Percentiles rank a stretch among this genome's conserved stretches.
These are phyloP conservation scores for Sympetrum striolatum DNA, from an alignment of 2,888 invertebrate genomes.

Conservation along the genomic window DNA sequence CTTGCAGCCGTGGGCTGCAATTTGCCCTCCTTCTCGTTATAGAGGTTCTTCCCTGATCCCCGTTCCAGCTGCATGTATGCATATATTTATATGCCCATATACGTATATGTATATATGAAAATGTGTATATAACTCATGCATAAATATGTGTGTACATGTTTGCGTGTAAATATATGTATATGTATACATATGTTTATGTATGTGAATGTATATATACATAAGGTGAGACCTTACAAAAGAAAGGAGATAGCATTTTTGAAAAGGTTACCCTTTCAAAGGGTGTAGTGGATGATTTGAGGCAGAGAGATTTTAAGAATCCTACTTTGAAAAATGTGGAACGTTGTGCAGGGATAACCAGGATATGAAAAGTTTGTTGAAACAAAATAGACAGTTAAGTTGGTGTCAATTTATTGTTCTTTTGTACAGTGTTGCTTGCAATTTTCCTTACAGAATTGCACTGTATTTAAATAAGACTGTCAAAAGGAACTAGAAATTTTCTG, in stretches of 20 bases:
- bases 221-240: conserved; percentile 15
- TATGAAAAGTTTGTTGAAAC: conserved; percentile 42
- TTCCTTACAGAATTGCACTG: conserved; percentile 41
- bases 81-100: not conserved
- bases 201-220: conserved; percentile 23
- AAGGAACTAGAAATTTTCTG: conserved; percentile 43
- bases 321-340: conserved; percentile 32
- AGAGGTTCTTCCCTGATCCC: conserved; percentile 41
- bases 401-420: conserved; percentile 44
- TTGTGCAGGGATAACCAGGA: conserved; percentile 39
- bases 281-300: conserved; percentile 1
- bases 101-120: conserved; percentile 16
- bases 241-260: conserved; percentile 26
- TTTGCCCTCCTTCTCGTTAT: conserved; percentile 29
- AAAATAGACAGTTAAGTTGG: conserved; percentile 41
- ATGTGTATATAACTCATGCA: not conserved
- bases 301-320: conserved; percentile 8
- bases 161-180: not conserved
- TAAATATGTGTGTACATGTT: not conserved
- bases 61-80: conserved; percentile 30
- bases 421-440: conserved; percentile 44
- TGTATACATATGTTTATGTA: conserved; percentile 20
- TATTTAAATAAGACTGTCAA: conserved; percentile 42
- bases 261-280: conserved; percentile 22
- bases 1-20: conserved; percentile 8